Evolutionary conservation across 2,888 invertebrate genomes (phyloP).

Genomic region (Ditylenchus weischeri): DNA sequence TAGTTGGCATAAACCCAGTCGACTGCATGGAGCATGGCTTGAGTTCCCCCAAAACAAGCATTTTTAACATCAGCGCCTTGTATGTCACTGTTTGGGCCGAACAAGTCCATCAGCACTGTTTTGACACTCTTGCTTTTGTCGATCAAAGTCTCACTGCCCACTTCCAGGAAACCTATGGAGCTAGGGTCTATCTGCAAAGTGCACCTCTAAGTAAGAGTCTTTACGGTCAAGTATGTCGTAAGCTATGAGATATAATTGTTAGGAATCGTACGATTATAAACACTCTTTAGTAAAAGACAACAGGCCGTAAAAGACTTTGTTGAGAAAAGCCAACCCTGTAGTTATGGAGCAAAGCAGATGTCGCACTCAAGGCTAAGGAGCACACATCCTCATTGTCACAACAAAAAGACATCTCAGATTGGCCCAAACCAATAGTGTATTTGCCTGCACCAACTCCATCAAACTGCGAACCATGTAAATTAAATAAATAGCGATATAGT

Average conservation of each 20-base stretch:
- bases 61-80: constrained; percentile 90
- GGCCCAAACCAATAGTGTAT: constrained; percentile 92
- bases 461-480: constrained; percentile 34
- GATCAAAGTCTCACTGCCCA: constrained; percentile 95
- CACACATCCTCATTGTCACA: constrained; percentile 78
- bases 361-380: constrained; percentile 87
- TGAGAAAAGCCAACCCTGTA: constrained; percentile 43
- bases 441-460: constrained; percentile 70
- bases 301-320: too few relatives aligned
- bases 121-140: constrained; percentile 99
- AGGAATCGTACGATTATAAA: too few relatives aligned
- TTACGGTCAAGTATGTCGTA: background rate
- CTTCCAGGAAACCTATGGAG: constrained; percentile 86
- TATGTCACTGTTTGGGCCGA: constrained; percentile 73
- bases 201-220: background rate
- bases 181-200: constrained; percentile 67
- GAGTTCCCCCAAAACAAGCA: constrained; percentile 97
- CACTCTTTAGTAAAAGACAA: too few relatives aligned
- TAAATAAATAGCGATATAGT: background rate
- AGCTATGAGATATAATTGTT: too few relatives aligned
- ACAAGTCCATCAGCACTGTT: constrained; percentile 91
- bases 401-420: constrained; percentile 92
- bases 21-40: constrained; percentile 89
- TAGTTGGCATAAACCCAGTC: constrained; percentile 90
- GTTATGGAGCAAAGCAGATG: constrained; percentile 41